Conservation (phyloP, 2,888 invertebrate genomes). For the Chrysotoxum bicinctum region DNA sequence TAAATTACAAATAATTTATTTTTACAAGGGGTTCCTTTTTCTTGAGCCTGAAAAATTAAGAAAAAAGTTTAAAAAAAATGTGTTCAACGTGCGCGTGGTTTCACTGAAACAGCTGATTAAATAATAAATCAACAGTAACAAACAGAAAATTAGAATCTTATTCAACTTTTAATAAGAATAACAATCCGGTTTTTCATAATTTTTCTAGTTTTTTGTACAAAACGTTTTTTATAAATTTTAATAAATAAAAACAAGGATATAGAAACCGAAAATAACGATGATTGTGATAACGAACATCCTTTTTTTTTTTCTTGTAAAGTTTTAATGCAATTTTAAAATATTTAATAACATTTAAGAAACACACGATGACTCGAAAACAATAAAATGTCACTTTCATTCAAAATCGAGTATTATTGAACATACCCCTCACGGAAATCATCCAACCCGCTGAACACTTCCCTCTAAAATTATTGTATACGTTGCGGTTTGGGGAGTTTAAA, state of each 20-base stretch:
- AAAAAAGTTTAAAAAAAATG: constrained; percentile 42
- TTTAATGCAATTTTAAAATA: constrained; percentile 24
- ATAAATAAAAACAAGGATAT: not conserved
- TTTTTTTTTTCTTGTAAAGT: not conserved
- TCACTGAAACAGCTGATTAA: constrained; percentile 76
- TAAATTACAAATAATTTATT: constrained; percentile 10
- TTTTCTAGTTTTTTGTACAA: constrained; percentile 60
- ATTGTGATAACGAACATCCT: constrained; percentile 64
- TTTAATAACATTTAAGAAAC: constrained; percentile 6
- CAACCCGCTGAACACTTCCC: constrained; percentile 12
- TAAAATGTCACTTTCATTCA: constrained; percentile 57
- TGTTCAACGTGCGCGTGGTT: constrained; percentile 74
- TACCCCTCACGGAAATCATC: not conserved
- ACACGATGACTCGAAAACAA: constrained; percentile 49
- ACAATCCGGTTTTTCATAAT: constrained; percentile 47
- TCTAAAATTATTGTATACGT: not conserved
- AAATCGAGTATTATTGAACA: constrained; percentile 41
- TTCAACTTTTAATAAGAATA: constrained; percentile 26
- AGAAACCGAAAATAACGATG: constrained; percentile 26
- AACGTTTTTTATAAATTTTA: constrained; percentile 68
- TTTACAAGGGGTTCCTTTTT: constrained; percentile 62
- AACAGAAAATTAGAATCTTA: constrained; percentile 26
- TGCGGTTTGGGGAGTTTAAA: not conserved
- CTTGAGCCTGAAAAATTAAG: constrained; percentile 39
- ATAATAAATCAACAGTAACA: constrained; percentile 39